These are phyloP conservation scores for Intellagama lesueurii DNA, from an alignment of 2,797 vertebrate genomes.

Conservation along the genomic window DNA sequence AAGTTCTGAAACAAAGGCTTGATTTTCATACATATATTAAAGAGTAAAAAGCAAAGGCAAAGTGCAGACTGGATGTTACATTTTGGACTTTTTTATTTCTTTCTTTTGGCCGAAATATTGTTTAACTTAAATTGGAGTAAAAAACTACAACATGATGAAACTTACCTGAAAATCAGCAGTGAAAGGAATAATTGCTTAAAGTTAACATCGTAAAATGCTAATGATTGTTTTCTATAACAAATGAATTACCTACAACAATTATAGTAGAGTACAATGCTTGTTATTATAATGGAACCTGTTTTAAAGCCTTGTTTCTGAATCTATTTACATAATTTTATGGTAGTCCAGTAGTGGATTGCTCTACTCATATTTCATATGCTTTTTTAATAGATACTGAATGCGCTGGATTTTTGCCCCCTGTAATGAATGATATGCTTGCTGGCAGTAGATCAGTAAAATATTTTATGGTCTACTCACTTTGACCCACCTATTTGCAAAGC, in stretches of 20 bases:
- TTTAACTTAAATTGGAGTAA: no score
- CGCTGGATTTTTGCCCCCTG: no score
- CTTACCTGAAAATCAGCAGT: no score
- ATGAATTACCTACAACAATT: neutral
- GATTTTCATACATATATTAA: neutral
- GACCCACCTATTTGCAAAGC: neutral
- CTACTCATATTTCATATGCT: neutral
- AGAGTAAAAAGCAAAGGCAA: neutral
- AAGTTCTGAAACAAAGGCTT: neutral
- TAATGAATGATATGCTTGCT: neutral
- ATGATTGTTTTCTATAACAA: no score
- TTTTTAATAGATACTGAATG: neutral
- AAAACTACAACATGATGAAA: no score
- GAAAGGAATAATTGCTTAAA: no score
- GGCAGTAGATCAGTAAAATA: neutral
- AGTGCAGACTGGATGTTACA: no score
- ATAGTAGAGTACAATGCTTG: neutral
- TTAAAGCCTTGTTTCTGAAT: no score
- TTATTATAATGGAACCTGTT: no score
- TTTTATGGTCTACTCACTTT: neutral
- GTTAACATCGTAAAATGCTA: no score
- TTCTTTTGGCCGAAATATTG: no score
- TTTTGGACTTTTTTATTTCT: neutral
- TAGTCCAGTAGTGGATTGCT: neutral
- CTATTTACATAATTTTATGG: neutral